These are phyloP conservation scores for Thumatha senex DNA, from an alignment of 2,888 invertebrate genomes.

Conservation along the genomic window DNA sequence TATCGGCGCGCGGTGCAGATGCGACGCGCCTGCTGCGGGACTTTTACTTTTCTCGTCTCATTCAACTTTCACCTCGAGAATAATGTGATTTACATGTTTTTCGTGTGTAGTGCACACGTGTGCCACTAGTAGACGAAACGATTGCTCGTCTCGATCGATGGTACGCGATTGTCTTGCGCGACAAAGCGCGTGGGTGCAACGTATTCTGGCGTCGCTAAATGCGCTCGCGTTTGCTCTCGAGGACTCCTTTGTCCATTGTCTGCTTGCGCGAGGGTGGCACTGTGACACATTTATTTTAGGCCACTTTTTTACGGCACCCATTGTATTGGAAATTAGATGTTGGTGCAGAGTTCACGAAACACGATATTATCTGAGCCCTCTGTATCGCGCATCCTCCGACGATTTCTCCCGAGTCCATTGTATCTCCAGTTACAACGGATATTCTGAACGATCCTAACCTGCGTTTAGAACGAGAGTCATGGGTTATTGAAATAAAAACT, in stretches of 20 bases:
- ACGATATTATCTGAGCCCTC: constrained; percentile 74
- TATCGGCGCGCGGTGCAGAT: constrained; percentile 58
- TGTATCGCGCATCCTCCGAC: constrained; percentile 62
- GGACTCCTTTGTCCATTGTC: constrained; percentile 78
- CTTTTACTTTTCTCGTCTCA: constrained; percentile 77
- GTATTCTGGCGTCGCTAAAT: constrained; percentile 65
- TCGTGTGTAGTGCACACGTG: constrained; percentile 34
- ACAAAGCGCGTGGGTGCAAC: constrained; percentile 64
- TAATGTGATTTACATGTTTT: constrained; percentile 72
- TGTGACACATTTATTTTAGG: constrained; percentile 82
- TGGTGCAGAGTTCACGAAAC: constrained; percentile 75
- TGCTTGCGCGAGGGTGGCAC: constrained; percentile 75
- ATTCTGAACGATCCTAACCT: constrained; percentile 46
- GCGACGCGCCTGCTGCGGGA: constrained; percentile 55
- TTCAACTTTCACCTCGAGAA: constrained; percentile 80
- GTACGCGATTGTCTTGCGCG: constrained; percentile 58
- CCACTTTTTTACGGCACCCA: constrained; percentile 77
- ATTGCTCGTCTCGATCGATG: constrained; percentile 52
- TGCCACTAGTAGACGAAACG: constrained; percentile 34
- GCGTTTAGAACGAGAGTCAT: constrained; percentile 32
- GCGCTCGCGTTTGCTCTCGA: constrained; percentile 53
- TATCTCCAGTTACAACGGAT: constrained; percentile 52
- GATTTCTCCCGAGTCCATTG: constrained; percentile 60
- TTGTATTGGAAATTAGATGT: constrained; percentile 82
- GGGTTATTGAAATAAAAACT: constrained; percentile 65